phyloP scores from a whole-genome alignment of 2,797 vertebrate genomes.

The Cephalopachus bancanus region DNA sequence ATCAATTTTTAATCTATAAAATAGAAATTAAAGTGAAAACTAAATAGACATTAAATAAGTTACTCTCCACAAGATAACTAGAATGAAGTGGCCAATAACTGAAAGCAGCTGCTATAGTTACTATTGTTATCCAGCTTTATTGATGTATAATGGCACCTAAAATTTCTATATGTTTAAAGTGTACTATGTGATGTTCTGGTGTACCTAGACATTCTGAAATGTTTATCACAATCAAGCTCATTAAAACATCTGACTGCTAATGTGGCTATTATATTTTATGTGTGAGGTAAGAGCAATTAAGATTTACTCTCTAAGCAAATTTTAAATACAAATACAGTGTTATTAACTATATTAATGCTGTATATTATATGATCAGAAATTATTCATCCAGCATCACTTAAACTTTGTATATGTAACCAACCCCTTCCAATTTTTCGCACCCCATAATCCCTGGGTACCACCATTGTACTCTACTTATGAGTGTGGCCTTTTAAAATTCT shows the following conservation, averaged over 20 bases:
- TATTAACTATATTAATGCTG: not conserved
- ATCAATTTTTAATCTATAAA: not conserved
- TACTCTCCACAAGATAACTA: not conserved
- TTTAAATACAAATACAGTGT: not conserved
- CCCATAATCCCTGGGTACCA: not conserved
- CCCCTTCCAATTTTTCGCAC: not conserved
- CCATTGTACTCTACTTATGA: not conserved
- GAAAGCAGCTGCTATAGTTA: not conserved
- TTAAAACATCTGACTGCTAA: not conserved
- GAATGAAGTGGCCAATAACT: not conserved
- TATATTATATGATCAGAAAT: not conserved
- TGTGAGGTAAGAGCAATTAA: not conserved
- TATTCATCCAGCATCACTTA: not conserved
- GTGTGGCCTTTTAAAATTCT: too few relatives aligned
- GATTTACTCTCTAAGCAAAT: not conserved
- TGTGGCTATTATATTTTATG: too few relatives aligned
- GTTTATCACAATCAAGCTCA: not conserved
- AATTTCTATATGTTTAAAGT: not conserved
- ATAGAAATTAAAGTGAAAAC: not conserved
- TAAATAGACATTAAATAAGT: not conserved
- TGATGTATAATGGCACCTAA: not conserved
- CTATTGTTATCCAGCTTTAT: not conserved
- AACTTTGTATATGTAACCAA: not conserved
- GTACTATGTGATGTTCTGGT: not conserved
- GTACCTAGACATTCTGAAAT: not conserved